phyloP scores from a whole-genome alignment of 2,113 vertebrate species.

The Lates calcarifer region DNA sequence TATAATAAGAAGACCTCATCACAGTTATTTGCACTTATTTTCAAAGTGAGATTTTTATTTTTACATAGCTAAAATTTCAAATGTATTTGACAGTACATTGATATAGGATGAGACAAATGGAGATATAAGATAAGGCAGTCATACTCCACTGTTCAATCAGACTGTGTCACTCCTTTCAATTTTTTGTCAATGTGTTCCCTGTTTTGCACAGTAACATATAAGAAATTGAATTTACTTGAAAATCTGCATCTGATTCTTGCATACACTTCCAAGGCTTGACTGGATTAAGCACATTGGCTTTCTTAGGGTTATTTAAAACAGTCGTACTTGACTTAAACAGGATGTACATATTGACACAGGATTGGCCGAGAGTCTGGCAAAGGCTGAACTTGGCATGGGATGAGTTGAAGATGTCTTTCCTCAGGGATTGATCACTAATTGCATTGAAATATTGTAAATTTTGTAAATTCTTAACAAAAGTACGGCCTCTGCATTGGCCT shows the following conservation, averaged over 20 bases:
- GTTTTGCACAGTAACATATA: not conserved
- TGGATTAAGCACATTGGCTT: constrained; percentile 58
- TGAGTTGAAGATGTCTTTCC: constrained; percentile 50
- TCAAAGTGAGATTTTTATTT: not conserved
- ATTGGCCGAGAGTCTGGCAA: constrained; percentile 45
- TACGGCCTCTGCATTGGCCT: constrained; percentile 18
- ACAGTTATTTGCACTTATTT: constrained; percentile 2
- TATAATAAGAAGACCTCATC: not conserved
- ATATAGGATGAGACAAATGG: not conserved
- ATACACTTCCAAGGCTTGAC: constrained; percentile 29
- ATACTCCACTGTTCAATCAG: not conserved
- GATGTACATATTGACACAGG: constrained; percentile 61
- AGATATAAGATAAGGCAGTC: not conserved
- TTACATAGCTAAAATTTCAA: not conserved
- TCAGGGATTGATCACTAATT: constrained; percentile 16
- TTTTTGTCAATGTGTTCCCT: constrained; percentile 2
- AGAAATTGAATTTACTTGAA: constrained; percentile 26
- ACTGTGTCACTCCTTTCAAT: constrained; percentile 18
- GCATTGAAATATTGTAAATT: constrained; percentile 14
- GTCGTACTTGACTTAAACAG: constrained; percentile 55
- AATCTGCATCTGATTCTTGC: constrained; percentile 46
- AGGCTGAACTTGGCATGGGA: constrained; percentile 43
- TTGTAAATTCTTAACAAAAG: constrained; percentile 42
- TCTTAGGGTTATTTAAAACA: constrained; percentile 70
- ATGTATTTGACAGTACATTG: not conserved